These are phyloP conservation scores for Psix sp. DNA, from an alignment of 1,140 invertebrate genomes.

Conservation along the genomic window DNA sequence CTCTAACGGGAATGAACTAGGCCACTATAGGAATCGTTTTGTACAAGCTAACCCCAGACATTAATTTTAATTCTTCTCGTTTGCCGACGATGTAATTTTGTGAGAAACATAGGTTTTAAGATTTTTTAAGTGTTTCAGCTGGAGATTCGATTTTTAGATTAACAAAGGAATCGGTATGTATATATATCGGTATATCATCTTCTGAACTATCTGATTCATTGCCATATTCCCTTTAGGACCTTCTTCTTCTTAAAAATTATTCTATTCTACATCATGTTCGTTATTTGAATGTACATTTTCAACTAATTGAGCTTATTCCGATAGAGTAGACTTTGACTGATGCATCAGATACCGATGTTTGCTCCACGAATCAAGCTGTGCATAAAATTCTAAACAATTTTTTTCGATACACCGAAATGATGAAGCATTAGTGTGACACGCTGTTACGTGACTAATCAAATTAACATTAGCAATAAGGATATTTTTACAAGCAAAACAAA, in stretches of 20 bases:
- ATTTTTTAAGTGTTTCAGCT: background rate
- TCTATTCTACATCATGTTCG: background rate
- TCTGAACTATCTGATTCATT: background rate
- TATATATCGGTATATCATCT: conserved; percentile 1
- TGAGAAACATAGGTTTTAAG: background rate
- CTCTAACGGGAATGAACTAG: background rate
- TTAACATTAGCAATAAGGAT: background rate
- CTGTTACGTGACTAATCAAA: conserved; percentile 11
- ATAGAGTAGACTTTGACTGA: background rate
- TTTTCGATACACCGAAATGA: conserved; percentile 4
- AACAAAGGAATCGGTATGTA: background rate
- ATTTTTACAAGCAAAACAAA: conserved; percentile 4
- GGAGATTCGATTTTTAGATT: background rate
- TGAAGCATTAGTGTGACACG: background rate
- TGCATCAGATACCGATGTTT: conserved; percentile 9
- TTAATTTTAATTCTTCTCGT: background rate
- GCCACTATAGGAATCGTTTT: background rate
- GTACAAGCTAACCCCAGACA: background rate
- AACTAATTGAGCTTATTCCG: background rate
- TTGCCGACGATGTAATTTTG: background rate
- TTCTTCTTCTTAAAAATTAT: background rate
- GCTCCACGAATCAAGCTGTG: conserved; percentile 4
- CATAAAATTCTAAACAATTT: conserved; percentile 2
- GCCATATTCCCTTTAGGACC: background rate
- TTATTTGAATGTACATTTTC: background rate